These are phyloP conservation scores for Erpobdella octoculata DNA, from an alignment of 2,888 invertebrate species.

Conservation along the genomic window DNA sequence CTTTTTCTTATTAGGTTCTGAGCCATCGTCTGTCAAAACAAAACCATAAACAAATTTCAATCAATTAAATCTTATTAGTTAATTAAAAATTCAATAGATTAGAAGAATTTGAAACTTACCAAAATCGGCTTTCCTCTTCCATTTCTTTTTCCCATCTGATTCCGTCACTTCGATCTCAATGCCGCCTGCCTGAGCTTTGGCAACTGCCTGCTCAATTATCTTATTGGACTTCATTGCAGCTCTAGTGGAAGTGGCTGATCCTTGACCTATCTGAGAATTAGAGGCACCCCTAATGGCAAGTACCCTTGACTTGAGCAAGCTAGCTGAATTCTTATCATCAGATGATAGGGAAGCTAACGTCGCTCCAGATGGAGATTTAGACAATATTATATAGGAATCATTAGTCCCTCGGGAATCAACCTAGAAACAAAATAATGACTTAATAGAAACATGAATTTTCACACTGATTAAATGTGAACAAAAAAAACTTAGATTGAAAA, in stretches of 20 bases:
- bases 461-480: not conserved
- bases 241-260: constrained; percentile 10
- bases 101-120: not conserved
- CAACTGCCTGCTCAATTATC: constrained; percentile 32
- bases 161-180: constrained; percentile 25
- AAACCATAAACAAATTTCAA: not conserved
- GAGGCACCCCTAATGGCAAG: constrained; percentile 11
- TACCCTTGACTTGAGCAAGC: constrained; percentile 10
- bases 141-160: constrained; percentile 29
- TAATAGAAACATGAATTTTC: not conserved
- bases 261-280: not conserved
- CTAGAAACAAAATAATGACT: not conserved
- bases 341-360: not conserved
- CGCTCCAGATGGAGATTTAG: constrained; percentile 12
- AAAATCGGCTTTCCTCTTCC: constrained; percentile 28
- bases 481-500: not conserved
- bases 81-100: too few species aligned
- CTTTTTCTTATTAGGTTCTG: constrained; percentile 1
- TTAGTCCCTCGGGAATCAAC: not conserved
- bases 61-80: too few species aligned
- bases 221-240: constrained; percentile 29
- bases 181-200: constrained; percentile 32
- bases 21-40: not conserved
- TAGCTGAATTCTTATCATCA: not conserved
- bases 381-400: constrained; percentile 18